A percentile compares a stretch with the other conserved stretches of the same genome.
These are phyloP conservation scores for Ernsta delagoae DNA, from an alignment of 2,888 invertebrate species.

Conservation along the genomic window DNA sequence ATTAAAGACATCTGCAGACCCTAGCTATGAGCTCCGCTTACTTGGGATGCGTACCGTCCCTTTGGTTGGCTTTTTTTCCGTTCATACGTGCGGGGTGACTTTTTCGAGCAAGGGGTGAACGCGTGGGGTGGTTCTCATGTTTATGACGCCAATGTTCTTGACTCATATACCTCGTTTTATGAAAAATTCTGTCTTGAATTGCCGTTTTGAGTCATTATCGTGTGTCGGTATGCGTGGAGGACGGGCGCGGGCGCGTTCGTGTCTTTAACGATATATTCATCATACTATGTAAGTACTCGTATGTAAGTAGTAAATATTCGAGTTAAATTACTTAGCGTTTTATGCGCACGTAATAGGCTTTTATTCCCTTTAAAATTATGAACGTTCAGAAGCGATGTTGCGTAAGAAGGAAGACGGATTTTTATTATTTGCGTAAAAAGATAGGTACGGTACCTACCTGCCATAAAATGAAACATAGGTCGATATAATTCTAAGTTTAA, in stretches of 20 bases:
- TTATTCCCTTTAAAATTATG: conserved; percentile 24
- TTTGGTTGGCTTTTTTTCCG: conserved; percentile 81
- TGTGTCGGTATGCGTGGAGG: too few relatives aligned
- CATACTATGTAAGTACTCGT: too few relatives aligned
- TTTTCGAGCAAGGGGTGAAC: conserved; percentile 83
- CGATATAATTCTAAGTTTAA: too few relatives aligned
- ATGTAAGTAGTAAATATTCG: conserved; percentile 24
- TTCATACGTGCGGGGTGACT: conserved; percentile 82
- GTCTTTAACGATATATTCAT: too few relatives aligned
- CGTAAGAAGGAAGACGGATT: conserved; percentile 9
- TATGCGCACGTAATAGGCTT: conserved; percentile 18
- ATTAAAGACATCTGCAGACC: conserved; percentile 84
- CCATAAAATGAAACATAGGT: too few relatives aligned
- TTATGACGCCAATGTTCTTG: too few relatives aligned
- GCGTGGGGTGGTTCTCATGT: conserved; percentile 77
- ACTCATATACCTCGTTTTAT: too few relatives aligned
- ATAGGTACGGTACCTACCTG: too few relatives aligned
- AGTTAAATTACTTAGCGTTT: conserved; percentile 32
- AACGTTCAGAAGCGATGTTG: background rate
- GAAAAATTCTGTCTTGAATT: too few relatives aligned
- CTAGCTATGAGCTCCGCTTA: conserved; percentile 78
- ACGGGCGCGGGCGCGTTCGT: too few relatives aligned
- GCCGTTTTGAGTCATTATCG: too few relatives aligned
- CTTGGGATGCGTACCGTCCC: conserved; percentile 82
- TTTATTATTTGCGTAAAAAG: conserved; percentile 3